Conservation (phyloP, 2,113 vertebrate species). For the Cercocebus atys region DNA sequence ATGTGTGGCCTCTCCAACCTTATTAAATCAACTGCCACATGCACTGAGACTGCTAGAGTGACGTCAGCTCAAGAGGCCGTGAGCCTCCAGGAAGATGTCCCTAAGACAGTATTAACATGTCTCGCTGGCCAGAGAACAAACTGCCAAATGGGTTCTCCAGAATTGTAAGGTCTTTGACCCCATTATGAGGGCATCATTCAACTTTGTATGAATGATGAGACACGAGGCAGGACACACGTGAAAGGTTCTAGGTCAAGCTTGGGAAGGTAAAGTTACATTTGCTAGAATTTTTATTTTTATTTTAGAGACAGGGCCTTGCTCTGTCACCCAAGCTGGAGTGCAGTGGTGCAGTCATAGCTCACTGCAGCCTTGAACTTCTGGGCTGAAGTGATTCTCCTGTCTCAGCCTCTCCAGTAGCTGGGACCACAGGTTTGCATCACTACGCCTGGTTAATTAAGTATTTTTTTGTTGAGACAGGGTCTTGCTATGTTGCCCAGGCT, state of each 20-base stretch:
- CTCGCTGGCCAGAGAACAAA: neutral
- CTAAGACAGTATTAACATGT: accelerated
- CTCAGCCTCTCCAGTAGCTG: too few species aligned
- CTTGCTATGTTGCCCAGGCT: too few species aligned
- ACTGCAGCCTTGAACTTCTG: too few species aligned
- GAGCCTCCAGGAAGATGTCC: neutral
- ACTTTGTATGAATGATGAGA: neutral
- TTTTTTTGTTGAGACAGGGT: too few species aligned
- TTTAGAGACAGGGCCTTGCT: neutral
- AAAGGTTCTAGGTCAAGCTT: neutral
- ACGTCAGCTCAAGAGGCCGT: neutral
- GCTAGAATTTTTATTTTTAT: neutral
- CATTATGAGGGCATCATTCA: neutral
- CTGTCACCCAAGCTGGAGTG: too few species aligned
- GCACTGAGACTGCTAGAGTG: neutral
- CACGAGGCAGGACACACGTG: accelerated
- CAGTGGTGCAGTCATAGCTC: too few species aligned
- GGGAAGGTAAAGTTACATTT: neutral
- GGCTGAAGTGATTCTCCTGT: too few species aligned
- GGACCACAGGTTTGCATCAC: too few species aligned
- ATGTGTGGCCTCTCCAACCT: neutral
- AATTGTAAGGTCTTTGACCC: neutral
- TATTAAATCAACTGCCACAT: neutral
- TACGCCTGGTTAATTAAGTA: too few species aligned
- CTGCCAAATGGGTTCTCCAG: neutral